Percentiles rank a stretch among this genome's conserved stretches.
These are phyloP conservation scores for Cerceris rybyensis DNA, from an alignment of 2,888 invertebrate genomes.

Conservation along the genomic window DNA sequence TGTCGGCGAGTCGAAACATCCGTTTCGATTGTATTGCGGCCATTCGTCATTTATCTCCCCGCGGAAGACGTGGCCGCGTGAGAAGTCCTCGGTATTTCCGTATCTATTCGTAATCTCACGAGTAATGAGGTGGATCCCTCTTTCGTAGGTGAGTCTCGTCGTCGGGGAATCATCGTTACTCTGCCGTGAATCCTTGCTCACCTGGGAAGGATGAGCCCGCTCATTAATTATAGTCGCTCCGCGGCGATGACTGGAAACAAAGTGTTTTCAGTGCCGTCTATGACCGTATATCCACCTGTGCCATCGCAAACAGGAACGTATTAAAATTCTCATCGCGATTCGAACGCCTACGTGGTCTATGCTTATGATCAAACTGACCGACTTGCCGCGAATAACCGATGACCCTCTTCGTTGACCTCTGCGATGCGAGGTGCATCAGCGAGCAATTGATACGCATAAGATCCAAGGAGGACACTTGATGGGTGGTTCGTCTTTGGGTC, in stretches of 20 bases:
- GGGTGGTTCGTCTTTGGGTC: too few species aligned
- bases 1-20: slow-evolving; percentile 53
- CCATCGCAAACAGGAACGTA: slow-evolving; percentile 42
- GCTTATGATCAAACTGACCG: slow-evolving; percentile 14
- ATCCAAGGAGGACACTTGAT: neutral
- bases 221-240: slow-evolving; percentile 69
- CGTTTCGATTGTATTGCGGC: slow-evolving; percentile 48
- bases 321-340: slow-evolving; percentile 63
- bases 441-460: slow-evolving; percentile 45
- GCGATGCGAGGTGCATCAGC: slow-evolving; percentile 38
- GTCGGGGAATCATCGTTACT: slow-evolving; percentile 70
- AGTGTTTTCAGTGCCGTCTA: slow-evolving; percentile 60
- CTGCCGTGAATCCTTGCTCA: slow-evolving; percentile 72
- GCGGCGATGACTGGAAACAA: slow-evolving; percentile 69
- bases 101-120: slow-evolving; percentile 67
- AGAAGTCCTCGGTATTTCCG: slow-evolving; percentile 59
- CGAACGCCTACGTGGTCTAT: slow-evolving; percentile 46
- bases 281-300: slow-evolving; percentile 34
- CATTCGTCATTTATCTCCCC: slow-evolving; percentile 58
- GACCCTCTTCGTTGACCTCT: slow-evolving; percentile 50
- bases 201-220: slow-evolving; percentile 68
- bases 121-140: slow-evolving; percentile 72
- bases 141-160: slow-evolving; percentile 43
- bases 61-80: slow-evolving; percentile 56
- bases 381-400: slow-evolving; percentile 25